Evolutionary conservation across 2,113 vertebrate species (phyloP), one percentile per base, ranked within the genome.

Genomic region (Eolophus roseicapilla): DNA sequence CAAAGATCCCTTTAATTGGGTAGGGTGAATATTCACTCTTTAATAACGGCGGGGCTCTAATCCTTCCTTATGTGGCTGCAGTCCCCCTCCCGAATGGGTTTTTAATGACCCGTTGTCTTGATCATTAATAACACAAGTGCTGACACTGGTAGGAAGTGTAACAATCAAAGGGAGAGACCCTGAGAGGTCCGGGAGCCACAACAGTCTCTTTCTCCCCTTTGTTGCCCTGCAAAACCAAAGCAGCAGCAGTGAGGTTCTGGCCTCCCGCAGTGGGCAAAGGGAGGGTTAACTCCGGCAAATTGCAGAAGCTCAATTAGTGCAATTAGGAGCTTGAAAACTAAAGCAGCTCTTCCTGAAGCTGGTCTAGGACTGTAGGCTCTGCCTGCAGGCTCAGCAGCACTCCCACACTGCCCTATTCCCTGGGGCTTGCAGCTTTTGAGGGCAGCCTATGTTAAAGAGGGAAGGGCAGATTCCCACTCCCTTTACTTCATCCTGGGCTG

Each of bases 91-190:
- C 35, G 3, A 46, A 79, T 11, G 70, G 81, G 8, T 84, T 96
- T 97, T 94, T 96, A 97, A 96, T 96, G 96, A 96, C 93, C 92
- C 20, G 1, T 77, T 69, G 80, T 84, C 90, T 88, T 18, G 68
- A 82, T 96, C 93, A 96, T 97, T 97, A 96, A 94, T 93, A 95
- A 71, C 95, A 91, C 86, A 82, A 94, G 67, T 92, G 95, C 92
- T 96, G 96, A 97, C 92, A 82, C 91, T 3, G 37, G 74, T 91
- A 96, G 88, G 92, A 96, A 96, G 84, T 46, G 13, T 44, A 82
- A 73, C 77, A 91, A 96, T 97, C 96, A 96, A 96, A 96, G 96
- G 74, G 69, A 96, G 69, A 96, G 37, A 93, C 83, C 83, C 93
- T 82, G 86, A 52, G 90, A 96, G 90, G 86, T 96, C 96, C 0